Percentiles rank a stretch among this genome's conserved stretches.
Evolutionary conservation across 1,140 invertebrate species (phyloP).

Genomic region (Phenacoccus solenopsis): DNA sequence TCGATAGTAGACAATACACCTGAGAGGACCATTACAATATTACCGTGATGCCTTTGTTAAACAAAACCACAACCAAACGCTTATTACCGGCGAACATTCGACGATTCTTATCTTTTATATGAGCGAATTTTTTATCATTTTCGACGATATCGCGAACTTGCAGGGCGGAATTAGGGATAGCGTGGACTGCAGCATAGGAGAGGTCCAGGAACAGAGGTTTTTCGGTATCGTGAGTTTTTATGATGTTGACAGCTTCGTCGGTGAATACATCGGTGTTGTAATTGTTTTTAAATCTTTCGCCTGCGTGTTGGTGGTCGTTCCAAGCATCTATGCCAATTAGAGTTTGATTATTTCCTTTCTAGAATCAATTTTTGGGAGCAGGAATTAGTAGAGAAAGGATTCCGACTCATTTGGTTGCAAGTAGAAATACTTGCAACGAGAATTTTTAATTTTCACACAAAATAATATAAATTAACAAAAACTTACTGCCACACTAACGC

Average conservation of each 20-base stretch:
- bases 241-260: slow-evolving; percentile 44
- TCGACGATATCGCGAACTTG: slow-evolving; percentile 62
- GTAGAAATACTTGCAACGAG: neutral
- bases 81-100: slow-evolving; percentile 53
- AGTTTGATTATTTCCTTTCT: too few species aligned
- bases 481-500: slow-evolving; percentile 31
- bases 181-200: slow-evolving; percentile 51
- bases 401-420: slow-evolving; percentile 31
- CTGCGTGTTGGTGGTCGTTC: slow-evolving; percentile 28
- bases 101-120: slow-evolving; percentile 49
- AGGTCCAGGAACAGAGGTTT: slow-evolving; percentile 54
- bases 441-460: too few species aligned
- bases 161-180: slow-evolving; percentile 40
- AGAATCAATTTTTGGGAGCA: too few species aligned
- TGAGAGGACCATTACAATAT: slow-evolving; percentile 37
- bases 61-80: slow-evolving; percentile 35
- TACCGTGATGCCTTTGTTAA: too few species aligned
- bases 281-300: slow-evolving; percentile 35
- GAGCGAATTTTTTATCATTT: slow-evolving; percentile 48
- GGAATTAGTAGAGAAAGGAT: too few species aligned
- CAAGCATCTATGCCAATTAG: slow-evolving; percentile 32
- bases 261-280: slow-evolving; percentile 59
- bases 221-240: slow-evolving; percentile 38
- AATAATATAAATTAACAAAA: neutral
- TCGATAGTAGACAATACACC: slow-evolving; percentile 62